These are phyloP conservation scores for Antechinus stuartii DNA, from an alignment of 2,113 vertebrate species.

Conservation along the genomic window DNA sequence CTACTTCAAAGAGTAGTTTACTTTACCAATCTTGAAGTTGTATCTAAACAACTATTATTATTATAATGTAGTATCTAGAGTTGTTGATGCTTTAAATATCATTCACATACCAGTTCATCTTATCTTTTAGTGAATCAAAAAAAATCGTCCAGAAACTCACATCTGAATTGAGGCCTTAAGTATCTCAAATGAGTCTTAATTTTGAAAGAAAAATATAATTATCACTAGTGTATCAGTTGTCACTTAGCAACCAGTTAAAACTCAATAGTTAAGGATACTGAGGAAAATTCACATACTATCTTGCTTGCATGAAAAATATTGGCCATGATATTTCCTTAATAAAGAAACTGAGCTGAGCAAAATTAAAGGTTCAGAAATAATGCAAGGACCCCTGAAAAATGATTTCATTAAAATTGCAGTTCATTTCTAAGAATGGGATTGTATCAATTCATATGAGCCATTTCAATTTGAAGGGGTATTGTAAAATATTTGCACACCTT, in stretches of 20 bases:
- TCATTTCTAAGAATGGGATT: conserved; percentile 2
- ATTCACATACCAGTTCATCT: neutral
- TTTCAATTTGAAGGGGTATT: neutral
- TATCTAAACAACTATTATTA: neutral
- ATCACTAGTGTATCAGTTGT: neutral
- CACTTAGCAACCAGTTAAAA: neutral
- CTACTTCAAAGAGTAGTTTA: neutral
- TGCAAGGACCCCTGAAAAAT: neutral
- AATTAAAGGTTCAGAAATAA: conserved; percentile 36
- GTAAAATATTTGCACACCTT: conserved; percentile 24
- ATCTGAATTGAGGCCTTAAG: neutral
- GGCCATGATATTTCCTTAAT: conserved; percentile 17
- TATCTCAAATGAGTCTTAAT: neutral
- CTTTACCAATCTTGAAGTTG: neutral
- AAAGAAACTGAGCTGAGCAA: conserved; percentile 25
- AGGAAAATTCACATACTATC: neutral
- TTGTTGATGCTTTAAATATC: neutral
- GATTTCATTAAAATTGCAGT: neutral
- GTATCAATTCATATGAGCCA: neutral
- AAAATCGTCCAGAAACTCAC: neutral
- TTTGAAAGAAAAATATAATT: conserved; percentile 47
- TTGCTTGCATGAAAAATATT: neutral
- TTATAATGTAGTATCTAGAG: neutral
- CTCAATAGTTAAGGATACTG: conserved; percentile 14
- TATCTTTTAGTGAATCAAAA: neutral